Evolutionary conservation across 2,797 vertebrate species (phyloP).

Genomic region (Lepilemur ruficaudatus): DNA sequence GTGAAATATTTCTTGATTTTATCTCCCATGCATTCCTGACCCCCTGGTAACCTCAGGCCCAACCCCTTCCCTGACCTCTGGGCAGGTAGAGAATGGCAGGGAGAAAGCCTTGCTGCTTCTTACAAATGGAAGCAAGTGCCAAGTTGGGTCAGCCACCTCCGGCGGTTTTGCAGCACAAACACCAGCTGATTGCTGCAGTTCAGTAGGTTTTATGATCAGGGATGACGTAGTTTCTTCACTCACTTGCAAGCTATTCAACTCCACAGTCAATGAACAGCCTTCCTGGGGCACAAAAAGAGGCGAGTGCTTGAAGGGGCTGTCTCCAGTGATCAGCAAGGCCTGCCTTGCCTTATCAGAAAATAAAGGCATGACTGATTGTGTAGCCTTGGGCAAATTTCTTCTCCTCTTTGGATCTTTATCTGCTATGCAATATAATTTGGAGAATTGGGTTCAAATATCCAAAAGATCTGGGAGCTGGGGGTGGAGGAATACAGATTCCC

Average conservation of each 20-base stretch:
- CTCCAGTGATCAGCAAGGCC: not conserved
- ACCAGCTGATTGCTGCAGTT: slow-evolving; percentile 55
- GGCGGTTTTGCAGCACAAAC: slow-evolving; percentile 58
- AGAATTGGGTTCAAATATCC: not conserved
- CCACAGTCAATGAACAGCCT: not conserved
- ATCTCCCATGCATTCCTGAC: slow-evolving; percentile 55
- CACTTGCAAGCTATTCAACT: slow-evolving; percentile 43
- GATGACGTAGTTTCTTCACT: slow-evolving; percentile 69
- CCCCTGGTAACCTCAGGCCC: not conserved
- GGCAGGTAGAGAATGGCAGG: not conserved
- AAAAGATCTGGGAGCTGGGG: not conserved
- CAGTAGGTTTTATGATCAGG: slow-evolving; percentile 68
- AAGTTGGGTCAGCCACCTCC: slow-evolving; percentile 23
- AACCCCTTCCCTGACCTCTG: slow-evolving; percentile 15
- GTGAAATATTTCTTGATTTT: slow-evolving; percentile 18
- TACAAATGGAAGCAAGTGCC: slow-evolving; percentile 30
- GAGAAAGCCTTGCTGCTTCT: slow-evolving; percentile 38
- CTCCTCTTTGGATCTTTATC: not conserved
- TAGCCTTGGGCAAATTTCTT: not conserved
- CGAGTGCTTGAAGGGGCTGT: not conserved
- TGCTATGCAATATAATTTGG: not conserved
- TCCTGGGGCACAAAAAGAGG: slow-evolving; percentile 12
- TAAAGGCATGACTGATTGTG: not conserved
- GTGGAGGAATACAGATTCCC: not conserved
- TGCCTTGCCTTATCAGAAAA: slow-evolving; percentile 23